Evolutionary conservation across 2,113 vertebrate genomes (phyloP).

Genomic region (Regulus satrapa): DNA sequence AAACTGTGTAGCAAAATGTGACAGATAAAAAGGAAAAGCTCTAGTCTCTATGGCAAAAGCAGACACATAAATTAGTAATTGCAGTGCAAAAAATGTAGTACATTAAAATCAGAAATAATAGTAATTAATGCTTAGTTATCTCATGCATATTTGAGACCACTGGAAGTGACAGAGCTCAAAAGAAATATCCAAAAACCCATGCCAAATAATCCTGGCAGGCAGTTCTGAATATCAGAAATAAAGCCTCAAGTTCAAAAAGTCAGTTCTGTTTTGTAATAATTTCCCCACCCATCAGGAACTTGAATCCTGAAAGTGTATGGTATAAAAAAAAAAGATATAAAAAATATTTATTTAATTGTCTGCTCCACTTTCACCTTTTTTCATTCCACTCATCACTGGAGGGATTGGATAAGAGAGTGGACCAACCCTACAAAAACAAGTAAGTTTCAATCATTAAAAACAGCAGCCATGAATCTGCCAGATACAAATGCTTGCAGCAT

Average conservation of each 20-base stretch:
- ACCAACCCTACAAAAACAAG: background rate
- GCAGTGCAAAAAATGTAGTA: background rate
- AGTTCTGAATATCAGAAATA: background rate
- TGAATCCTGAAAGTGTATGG: background rate
- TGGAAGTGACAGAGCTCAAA: background rate
- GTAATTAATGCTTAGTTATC: background rate
- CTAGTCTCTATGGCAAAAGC: background rate
- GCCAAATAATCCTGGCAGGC: background rate
- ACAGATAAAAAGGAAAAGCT: background rate
- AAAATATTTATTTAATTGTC: background rate
- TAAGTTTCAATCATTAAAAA: background rate
- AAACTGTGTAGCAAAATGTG: background rate
- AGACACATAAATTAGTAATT: background rate
- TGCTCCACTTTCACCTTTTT: background rate
- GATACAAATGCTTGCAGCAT: background rate
- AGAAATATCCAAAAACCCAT: background rate
- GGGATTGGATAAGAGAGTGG: background rate
- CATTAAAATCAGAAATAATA: background rate
- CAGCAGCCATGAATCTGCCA: background rate
- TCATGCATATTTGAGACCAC: background rate
- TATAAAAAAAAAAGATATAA: background rate
- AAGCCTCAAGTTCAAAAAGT: background rate
- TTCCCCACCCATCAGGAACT: background rate
- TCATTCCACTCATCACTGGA: background rate
- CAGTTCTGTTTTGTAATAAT: background rate